Conservation (phyloP, 2,113 vertebrate species). For the Poicephalus meyeri region DNA sequence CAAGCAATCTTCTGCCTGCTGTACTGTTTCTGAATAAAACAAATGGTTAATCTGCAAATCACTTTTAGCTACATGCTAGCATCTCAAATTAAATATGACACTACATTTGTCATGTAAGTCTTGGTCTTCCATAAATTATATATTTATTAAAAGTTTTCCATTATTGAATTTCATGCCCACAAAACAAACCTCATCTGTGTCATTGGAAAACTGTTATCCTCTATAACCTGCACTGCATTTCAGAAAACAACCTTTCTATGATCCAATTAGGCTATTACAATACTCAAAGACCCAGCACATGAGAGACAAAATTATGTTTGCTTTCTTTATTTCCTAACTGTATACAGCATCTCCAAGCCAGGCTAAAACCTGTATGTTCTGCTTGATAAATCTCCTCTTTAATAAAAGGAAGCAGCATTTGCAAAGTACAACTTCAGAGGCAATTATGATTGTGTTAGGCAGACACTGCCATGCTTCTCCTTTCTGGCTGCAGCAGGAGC, state of each 20-base stretch:
- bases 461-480: conserved; percentile 21
- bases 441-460: conserved; percentile 34
- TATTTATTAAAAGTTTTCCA: conserved; percentile 69
- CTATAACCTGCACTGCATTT: conserved; percentile 33
- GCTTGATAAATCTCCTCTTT: conserved; percentile 51
- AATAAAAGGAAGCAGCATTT: conserved; percentile 62
- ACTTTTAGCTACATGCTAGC: conserved; percentile 47
- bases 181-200: conserved; percentile 59
- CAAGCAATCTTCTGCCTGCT: background rate
- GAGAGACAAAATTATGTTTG: conserved; percentile 59
- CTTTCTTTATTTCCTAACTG: conserved; percentile 37
- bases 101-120: conserved; percentile 61
- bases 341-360: conserved; percentile 21
- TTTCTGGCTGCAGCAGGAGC: background rate
- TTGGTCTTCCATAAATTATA: conserved; percentile 52
- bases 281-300: conserved; percentile 54
- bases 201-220: conserved; percentile 59
- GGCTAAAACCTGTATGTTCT: conserved; percentile 21
- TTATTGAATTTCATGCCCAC: conserved; percentile 64
- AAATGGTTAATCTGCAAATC: conserved; percentile 62
- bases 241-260: conserved; percentile 38
- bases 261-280: conserved; percentile 71
- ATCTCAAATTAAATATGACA: conserved; percentile 68
- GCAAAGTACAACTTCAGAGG: conserved; percentile 40
- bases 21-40: rapidly evolving